These are phyloP conservation scores for Phenganax marumi DNA, from an alignment of 92 coral and sea anemone species.

Conservation along the genomic window DNA sequence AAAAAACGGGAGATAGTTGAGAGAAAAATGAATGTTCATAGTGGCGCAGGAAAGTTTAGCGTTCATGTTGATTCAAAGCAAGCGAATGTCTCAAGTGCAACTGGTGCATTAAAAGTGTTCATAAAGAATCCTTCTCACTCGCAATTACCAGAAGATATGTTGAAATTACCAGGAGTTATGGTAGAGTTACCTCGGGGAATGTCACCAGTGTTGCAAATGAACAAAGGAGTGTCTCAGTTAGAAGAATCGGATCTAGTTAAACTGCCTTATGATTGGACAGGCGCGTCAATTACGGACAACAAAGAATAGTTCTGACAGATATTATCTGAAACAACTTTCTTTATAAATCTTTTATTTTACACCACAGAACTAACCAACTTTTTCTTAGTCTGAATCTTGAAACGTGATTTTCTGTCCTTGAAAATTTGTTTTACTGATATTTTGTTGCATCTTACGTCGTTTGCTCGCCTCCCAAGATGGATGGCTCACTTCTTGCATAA, in stretches of 20 bases:
- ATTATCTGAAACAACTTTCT: not conserved
- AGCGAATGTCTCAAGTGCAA: slow-evolving; percentile 71
- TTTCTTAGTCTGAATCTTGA: slow-evolving; percentile 52
- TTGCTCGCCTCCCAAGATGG: slow-evolving; percentile 98
- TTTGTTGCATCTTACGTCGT: slow-evolving; percentile 69
- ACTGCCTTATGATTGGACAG: slow-evolving; percentile 11
- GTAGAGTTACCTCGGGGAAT: slow-evolving; percentile 2
- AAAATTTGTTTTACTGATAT: slow-evolving; percentile 64
- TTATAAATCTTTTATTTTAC: not conserved
- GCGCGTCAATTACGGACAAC: not conserved
- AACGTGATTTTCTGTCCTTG: slow-evolving; percentile 82
- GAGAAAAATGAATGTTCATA: slow-evolving; percentile 58
- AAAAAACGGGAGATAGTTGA: not conserved
- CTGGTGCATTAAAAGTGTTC: slow-evolving; percentile 76
- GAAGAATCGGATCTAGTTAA: not conserved
- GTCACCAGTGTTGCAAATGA: not conserved
- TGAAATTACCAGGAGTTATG: slow-evolving; percentile 4
- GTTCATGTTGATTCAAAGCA: slow-evolving; percentile 75
- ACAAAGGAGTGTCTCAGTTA: not conserved
- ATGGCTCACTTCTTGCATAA: slow-evolving; percentile 43
- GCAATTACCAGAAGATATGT: not conserved
- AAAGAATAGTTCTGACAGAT: not conserved
- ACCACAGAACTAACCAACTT: not conserved
- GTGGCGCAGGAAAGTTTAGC: slow-evolving; percentile 81
- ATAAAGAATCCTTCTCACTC: slow-evolving; percentile 53